Base-by-base conservation (phyloP, 2,888 invertebrate genomes). In the Autographa gamma region DNA sequence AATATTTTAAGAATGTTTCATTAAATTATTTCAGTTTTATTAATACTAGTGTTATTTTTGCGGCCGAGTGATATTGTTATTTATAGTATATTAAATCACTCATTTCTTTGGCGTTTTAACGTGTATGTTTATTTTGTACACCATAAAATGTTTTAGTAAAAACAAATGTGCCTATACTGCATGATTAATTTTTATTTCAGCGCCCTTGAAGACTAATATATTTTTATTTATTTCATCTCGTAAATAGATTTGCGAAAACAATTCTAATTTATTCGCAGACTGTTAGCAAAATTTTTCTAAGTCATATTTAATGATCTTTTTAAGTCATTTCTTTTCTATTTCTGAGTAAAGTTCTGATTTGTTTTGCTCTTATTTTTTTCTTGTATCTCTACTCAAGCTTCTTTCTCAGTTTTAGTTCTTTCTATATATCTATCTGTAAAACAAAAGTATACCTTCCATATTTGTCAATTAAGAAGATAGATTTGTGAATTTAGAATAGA, bases 1-100 rank as follows among this genome's bases (percentile, higher is more conserved):
- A 80, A 77, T 77, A 80, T 80, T 76, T 77, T 52, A 67, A 76
- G 80, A 65, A 66, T 71, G 80, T 76, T 77, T 66, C 71, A 71
- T 68, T 0, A 16, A 52, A 63, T 59, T 80, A 66, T 71, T 71
- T 66, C 18, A 9, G 31, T 61, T 41, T 63, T 70, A 66, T 63
- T 61, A 66, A 66, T 71, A 59, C 32, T 76, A 59, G 56, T 64
- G 18, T 60, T 66, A 64, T 66, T 56, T 74, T 68, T 65, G 61
- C 32, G 52, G 68, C 63, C 65, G 64, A 76, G 69, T 72, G 69
- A 76, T 72, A 72, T 74, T 71, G 14, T 58, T 82, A 79, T 79
- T 79, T 79, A 82, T 54, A 69, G 68, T 67, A 63, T 31, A 70
- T 31, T 80, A 80, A 82, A 77, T 82, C 71, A 74, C 14, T n/a